Evolutionary conservation across 2,113 vertebrate genomes (phyloP).

Genomic region (Zosterops lateralis): DNA sequence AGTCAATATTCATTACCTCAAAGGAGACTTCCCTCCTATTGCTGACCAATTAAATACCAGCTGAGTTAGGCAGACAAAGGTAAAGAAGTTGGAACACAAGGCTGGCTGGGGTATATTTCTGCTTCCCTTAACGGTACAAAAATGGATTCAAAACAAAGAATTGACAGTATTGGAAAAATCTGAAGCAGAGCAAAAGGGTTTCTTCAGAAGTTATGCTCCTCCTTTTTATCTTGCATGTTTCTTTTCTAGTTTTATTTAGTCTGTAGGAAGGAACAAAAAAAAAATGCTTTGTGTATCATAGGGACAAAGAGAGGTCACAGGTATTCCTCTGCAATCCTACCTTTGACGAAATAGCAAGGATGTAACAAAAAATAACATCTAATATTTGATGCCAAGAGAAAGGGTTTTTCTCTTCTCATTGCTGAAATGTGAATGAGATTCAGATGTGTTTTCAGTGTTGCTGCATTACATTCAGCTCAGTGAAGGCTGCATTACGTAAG

Average conservation of each 20-base stretch:
- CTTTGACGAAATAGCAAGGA: not conserved
- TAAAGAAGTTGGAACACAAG: constrained; percentile 67
- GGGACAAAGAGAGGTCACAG: not conserved
- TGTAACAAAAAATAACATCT: not conserved
- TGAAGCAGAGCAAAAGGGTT: constrained; percentile 17
- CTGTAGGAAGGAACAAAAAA: not conserved
- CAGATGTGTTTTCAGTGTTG: constrained; percentile 22
- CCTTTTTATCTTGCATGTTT: constrained; percentile 4
- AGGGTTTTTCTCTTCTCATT: constrained; percentile 27
- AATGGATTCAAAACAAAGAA: constrained; percentile 65
- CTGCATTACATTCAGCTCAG: not conserved
- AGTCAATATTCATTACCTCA: constrained; percentile 93
- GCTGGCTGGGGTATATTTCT: constrained; percentile 44
- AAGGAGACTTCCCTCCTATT: constrained; percentile 89
- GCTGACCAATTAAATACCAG: constrained; percentile 96
- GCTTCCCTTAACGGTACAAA: constrained; percentile 54
- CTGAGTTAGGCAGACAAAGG: constrained; percentile 82
- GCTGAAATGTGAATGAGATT: constrained; percentile 32
- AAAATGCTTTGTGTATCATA: not conserved
- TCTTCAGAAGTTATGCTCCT: constrained; percentile 14
- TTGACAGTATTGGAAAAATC: constrained; percentile 8
- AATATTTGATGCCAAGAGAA: constrained; percentile 4
- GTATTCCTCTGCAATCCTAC: not conserved
- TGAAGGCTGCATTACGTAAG: not conserved
- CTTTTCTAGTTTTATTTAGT: not conserved